Percentiles rank a stretch among this genome's conserved stretches.
Conservation (phyloP, 2,113 vertebrate species). For the Aldabrachelys gigantea region DNA sequence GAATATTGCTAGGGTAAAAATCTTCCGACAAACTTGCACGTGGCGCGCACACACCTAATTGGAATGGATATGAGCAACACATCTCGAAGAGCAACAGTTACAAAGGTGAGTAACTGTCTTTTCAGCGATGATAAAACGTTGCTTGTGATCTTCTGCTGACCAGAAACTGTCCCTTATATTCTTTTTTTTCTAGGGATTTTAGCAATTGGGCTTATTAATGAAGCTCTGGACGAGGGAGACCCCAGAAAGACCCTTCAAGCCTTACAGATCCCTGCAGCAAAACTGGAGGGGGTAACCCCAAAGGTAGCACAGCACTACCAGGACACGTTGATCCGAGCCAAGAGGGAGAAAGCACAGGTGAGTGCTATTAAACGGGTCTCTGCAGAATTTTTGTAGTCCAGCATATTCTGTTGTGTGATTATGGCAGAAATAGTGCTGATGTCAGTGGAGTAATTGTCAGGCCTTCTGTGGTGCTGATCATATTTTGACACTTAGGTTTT, state of each 20-base stretch:
- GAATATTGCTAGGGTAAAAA: no score
- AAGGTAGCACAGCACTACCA: constrained; percentile 94
- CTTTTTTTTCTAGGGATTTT: constrained; percentile 86
- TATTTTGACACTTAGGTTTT: not conserved
- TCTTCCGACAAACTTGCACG: no score
- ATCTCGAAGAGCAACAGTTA: no score
- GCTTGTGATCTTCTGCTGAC: not conserved
- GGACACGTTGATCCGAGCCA: constrained; percentile 90
- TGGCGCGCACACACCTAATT: no score
- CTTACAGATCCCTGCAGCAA: constrained; percentile 91
- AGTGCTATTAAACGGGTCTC: not conserved
- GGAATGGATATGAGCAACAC: no score
- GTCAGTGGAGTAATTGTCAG: not conserved
- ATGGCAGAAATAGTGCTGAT: not conserved
- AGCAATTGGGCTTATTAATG: constrained; percentile 95
- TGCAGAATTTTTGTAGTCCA: not conserved
- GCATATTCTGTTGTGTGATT: not conserved
- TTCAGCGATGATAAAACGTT: not conserved
- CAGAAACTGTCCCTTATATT: not conserved
- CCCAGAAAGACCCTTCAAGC: constrained; percentile 87
- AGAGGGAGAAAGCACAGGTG: constrained; percentile 96
- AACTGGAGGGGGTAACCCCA: constrained; percentile 88
- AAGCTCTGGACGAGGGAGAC: constrained; percentile 94
- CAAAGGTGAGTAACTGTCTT: no score
- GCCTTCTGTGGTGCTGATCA: not conserved